These are phyloP conservation scores for Coleophora flavipennella DNA, from an alignment of 2,888 invertebrate species.

Conservation along the genomic window DNA sequence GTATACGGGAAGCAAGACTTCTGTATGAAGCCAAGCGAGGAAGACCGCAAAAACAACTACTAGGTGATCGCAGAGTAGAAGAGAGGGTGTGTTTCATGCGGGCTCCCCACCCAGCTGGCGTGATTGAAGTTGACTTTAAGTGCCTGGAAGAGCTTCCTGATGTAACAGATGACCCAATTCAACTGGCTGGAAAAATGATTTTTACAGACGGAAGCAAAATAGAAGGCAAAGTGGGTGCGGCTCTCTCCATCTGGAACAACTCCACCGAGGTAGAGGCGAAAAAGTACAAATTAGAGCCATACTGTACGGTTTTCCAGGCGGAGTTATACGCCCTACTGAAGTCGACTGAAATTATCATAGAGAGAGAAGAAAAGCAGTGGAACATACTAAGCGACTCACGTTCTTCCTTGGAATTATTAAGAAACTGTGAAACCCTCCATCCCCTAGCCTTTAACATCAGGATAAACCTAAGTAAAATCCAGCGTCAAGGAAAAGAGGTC, in stretches of 20 bases:
- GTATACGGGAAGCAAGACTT: not conserved
- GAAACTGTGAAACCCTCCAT: conserved; percentile 5
- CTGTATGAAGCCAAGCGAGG: not conserved
- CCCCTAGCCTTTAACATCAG: conserved; percentile 6
- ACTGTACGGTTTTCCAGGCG: conserved; percentile 6
- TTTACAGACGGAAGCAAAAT: not conserved
- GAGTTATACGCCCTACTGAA: too few relatives aligned
- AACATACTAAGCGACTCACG: too few relatives aligned
- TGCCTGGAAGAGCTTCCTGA: not conserved
- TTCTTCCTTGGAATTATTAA: too few relatives aligned
- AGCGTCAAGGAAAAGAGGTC: too few relatives aligned
- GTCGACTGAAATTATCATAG: too few relatives aligned
- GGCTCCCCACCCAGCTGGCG: not conserved
- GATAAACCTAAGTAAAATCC: conserved; percentile 1
- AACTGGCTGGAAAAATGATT: not conserved
- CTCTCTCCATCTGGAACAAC: conserved; percentile 4
- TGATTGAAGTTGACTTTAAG: not conserved
- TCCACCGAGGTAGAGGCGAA: conserved; percentile 4
- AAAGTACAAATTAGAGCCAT: conserved; percentile 5
- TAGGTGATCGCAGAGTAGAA: not conserved
- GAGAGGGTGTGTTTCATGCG: too few relatives aligned
- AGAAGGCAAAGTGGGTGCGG: conserved; percentile 1
- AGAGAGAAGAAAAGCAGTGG: too few relatives aligned
- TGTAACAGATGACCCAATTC: not conserved
- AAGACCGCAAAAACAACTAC: not conserved